Conservation (phyloP, 2,888 invertebrate genomes). For the Plagodis dolabraria region DNA sequence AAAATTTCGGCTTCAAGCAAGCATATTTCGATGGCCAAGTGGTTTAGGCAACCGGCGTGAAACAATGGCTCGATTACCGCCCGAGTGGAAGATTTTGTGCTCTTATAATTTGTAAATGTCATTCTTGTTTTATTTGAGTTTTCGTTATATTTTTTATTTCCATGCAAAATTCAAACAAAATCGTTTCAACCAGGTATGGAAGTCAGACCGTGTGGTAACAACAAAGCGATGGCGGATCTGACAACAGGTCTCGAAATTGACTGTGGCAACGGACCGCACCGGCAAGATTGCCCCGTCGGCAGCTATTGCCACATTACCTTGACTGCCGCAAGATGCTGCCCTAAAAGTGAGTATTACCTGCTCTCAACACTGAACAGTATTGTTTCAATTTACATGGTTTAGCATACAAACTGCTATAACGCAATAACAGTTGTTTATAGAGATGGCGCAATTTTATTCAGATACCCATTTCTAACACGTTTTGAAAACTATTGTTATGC, state of each 20-base stretch:
- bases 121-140: too few relatives aligned
- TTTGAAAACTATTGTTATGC: background rate
- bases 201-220: conserved; percentile 93
- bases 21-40: too few relatives aligned
- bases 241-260: conserved; percentile 90
- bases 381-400: conserved; percentile 40
- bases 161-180: conserved; percentile 34
- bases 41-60: too few relatives aligned
- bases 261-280: conserved; percentile 91
- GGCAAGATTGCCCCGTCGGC: conserved; percentile 92
- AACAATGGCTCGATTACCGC: too few relatives aligned
- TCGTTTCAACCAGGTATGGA: conserved; percentile 87
- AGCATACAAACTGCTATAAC: conserved; percentile 36
- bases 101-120: too few relatives aligned
- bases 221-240: conserved; percentile 89
- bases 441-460: conserved; percentile 33
- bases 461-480: conserved; percentile 12
- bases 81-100: too few relatives aligned
- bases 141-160: conserved; percentile 14
- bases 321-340: conserved; percentile 93
- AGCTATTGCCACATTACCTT: conserved; percentile 95
- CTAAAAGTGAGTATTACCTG: conserved; percentile 87
- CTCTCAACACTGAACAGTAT: conserved; percentile 36
- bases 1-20: too few relatives aligned
- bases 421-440: conserved; percentile 37